Conservation (phyloP, 2,797 vertebrate genomes). For the Euthynnus affinis region DNA sequence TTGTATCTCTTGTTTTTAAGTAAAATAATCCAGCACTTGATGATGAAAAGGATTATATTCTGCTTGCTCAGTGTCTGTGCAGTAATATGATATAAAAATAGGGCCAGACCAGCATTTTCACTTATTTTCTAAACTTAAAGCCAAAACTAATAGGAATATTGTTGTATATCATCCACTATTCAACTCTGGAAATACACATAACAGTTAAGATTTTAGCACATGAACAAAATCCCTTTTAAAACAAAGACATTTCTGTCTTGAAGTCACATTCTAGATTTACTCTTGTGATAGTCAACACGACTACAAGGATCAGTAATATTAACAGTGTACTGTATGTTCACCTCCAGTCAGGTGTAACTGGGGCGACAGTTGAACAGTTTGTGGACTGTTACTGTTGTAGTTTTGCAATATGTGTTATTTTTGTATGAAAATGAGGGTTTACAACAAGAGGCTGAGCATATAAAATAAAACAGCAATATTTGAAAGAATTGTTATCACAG, state of each 20-base stretch:
- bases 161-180: neutral
- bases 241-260: neutral
- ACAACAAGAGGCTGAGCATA: neutral
- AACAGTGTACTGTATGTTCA: neutral
- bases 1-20: neutral
- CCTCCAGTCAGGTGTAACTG: too few relatives aligned
- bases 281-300: neutral
- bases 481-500: neutral
- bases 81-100: neutral
- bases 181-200: neutral
- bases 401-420: neutral
- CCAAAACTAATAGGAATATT: neutral
- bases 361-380: too few relatives aligned
- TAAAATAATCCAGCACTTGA: neutral
- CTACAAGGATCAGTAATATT: neutral
- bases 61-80: too few relatives aligned
- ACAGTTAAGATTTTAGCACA: neutral
- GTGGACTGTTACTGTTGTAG: neutral
- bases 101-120: neutral
- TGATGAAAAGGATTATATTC: neutral
- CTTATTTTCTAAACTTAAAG: neutral
- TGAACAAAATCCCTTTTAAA: neutral
- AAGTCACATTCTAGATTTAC: neutral
- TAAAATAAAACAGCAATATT: constrained; percentile 10
- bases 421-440: neutral